Conservation (phyloP, 2,113 vertebrate species). For the Cnemophilus loriae region DNA sequence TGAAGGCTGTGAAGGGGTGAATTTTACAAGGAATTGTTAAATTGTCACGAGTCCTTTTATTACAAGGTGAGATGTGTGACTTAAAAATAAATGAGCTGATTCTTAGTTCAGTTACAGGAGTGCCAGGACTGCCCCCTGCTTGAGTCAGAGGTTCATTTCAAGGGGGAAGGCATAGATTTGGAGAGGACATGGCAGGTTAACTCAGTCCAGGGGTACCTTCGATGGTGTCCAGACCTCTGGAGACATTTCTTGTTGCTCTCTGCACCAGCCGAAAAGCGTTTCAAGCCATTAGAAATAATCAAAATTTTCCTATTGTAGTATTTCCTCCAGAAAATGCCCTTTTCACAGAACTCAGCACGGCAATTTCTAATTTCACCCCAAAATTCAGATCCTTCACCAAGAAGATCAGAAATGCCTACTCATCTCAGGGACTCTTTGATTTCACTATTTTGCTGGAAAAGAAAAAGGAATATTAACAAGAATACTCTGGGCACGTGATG, state of each 20-base stretch:
- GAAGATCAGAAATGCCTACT: neutral
- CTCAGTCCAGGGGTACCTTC: neutral
- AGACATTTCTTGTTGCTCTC: neutral
- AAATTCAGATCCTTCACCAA: neutral
- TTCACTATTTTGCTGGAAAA: neutral
- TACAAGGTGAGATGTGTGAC: neutral
- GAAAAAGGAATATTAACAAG: neutral
- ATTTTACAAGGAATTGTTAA: neutral
- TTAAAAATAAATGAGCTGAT: neutral
- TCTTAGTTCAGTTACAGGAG: neutral
- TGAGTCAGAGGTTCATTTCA: neutral
- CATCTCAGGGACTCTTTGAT: neutral
- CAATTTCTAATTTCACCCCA: neutral
- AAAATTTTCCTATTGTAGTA: neutral
- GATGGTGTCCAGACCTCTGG: neutral
- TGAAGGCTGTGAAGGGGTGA: neutral
- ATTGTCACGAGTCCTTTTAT: neutral
- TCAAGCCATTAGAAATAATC: neutral
- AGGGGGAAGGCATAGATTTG: neutral
- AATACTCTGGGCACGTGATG: neutral
- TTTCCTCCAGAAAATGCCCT: neutral
- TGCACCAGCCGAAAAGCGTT: neutral
- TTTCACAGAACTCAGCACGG: neutral
- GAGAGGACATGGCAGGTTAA: neutral
- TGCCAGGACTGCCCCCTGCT: neutral